Evolutionary conservation across 1,140 invertebrate genomes (phyloP).

Genomic region (Diuraphis noxia): DNA sequence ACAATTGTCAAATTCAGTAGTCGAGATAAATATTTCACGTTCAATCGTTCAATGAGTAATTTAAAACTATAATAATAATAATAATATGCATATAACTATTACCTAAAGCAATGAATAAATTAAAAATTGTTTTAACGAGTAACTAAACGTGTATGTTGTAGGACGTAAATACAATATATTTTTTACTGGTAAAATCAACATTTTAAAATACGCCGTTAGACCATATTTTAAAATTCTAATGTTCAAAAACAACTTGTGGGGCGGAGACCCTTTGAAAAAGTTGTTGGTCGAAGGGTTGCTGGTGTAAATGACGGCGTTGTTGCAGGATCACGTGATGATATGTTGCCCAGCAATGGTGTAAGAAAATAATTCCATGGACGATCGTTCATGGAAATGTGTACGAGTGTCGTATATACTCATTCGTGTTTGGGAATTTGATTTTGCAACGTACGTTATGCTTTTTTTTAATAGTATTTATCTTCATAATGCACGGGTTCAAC

Average conservation of each 20-base stretch:
- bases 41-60: neutral
- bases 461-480: slow-evolving; percentile 11
- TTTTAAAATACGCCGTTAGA: neutral
- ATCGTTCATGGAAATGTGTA: neutral
- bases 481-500: slow-evolving; percentile 42
- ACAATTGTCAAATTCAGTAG: neutral
- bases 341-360: neutral
- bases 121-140: neutral
- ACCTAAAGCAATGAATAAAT: neutral
- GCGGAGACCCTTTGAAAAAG: neutral
- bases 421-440: slow-evolving; percentile 20
- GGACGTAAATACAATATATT: neutral
- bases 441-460: slow-evolving; percentile 31
- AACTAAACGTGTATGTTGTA: neutral
- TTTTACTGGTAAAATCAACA: neutral
- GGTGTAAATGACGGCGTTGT: neutral
- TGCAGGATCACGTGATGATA: neutral
- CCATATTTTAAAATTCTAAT: neutral
- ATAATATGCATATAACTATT: neutral
- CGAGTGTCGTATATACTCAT: too few relatives aligned
- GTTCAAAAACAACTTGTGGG: neutral
- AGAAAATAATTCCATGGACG: slow-evolving; percentile 18
- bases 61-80: neutral
- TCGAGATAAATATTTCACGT: neutral
- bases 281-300: neutral